Evolutionary conservation across 1,140 invertebrate genomes (phyloP).

Genomic region (Hetaerina americana): DNA sequence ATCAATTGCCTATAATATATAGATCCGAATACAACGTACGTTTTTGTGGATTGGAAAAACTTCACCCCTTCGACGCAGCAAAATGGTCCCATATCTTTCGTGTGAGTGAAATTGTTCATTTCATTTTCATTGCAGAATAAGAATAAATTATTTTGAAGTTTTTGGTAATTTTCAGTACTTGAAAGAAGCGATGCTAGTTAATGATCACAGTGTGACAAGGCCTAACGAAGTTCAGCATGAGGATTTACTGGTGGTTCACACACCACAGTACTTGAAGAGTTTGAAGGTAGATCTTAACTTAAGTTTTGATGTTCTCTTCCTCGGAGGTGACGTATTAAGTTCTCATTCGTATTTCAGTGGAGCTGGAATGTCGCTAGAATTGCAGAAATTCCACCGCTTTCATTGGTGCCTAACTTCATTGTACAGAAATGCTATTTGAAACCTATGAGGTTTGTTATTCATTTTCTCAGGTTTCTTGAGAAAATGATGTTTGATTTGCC

Average conservation of each 20-base stretch:
- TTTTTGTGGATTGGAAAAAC: slow-evolving; percentile 65
- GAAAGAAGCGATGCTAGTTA: slow-evolving; percentile 36
- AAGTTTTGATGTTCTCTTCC: slow-evolving; percentile 4
- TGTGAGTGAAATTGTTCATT: slow-evolving; percentile 29
- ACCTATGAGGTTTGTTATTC: slow-evolving; percentile 47
- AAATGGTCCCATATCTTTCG: slow-evolving; percentile 70
- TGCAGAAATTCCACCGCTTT: slow-evolving; percentile 58
- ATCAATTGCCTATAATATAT: slow-evolving; percentile 60
- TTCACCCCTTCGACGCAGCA: slow-evolving; percentile 77
- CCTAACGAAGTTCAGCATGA: slow-evolving; percentile 53
- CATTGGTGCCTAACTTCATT: slow-evolving; percentile 60
- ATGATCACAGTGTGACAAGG: slow-evolving; percentile 37
- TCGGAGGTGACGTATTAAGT: not conserved
- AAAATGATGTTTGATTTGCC: not conserved
- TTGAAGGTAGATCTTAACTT: slow-evolving; percentile 35
- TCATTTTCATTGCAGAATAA: slow-evolving; percentile 16
- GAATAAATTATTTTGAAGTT: slow-evolving; percentile 4
- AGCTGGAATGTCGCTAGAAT: slow-evolving; percentile 63
- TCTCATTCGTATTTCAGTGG: slow-evolving; percentile 40
- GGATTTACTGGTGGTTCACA: slow-evolving; percentile 58
- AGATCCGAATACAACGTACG: slow-evolving; percentile 63
- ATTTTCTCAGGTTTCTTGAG: not conserved
- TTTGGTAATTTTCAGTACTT: slow-evolving; percentile 35
- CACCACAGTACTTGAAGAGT: slow-evolving; percentile 53
- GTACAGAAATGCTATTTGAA: slow-evolving; percentile 61